Base-by-base conservation (phyloP, 2,113 vertebrate species). In the Himantopus leucocephalus region DNA sequence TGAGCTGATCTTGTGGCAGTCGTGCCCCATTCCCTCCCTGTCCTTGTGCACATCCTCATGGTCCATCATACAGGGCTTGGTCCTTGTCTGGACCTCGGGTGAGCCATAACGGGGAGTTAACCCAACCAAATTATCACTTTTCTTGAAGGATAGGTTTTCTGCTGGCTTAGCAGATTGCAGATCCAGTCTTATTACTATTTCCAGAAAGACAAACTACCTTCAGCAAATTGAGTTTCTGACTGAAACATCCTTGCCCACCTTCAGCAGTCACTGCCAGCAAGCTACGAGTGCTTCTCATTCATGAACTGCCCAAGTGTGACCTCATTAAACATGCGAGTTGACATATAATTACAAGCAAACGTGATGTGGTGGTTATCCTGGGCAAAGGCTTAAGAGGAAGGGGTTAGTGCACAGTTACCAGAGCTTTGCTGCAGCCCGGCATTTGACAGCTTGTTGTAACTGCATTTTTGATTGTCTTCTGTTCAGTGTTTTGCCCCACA, bases 271-370 rank as follows among this genome's bases (percentile, higher is more conserved):
- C 62, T 88, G 67, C 66, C 62, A 75, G 82, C 37, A 68, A 82
- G 71, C 78, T 88, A n/a, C 60, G 64, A 92, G 56, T 71, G 58
- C 88, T 94, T 76, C 74, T 82, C 74, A 71, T 77, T 92, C 72
- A 75, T 1, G 4, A 45, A 71, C 63, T 84, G 72, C 34, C 73
- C 64, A 87, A 75, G 73, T 2, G 3, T 96, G 88, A 91, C 80
- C 76, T 96, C 60, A 67, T 89, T 89, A 81, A 84, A 60, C 0
- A 2, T 77, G 52, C 1, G 14, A 71, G 27, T 43, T 81, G 70
- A 86, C 60, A 84, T 72, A 74, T 77, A 78, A 94, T 94, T 94
- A 75, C 35, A 72, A 18, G 60, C 3, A 6, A 70, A 75, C 0
- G 1, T 74, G 92, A 74, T 70, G 60, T 39, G 59, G 63, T 64